A percentile compares a stretch with the other conserved stretches of the same genome.
Evolutionary conservation across 2,888 invertebrate species (phyloP).

Genomic region (Rotaria macrura): DNA sequence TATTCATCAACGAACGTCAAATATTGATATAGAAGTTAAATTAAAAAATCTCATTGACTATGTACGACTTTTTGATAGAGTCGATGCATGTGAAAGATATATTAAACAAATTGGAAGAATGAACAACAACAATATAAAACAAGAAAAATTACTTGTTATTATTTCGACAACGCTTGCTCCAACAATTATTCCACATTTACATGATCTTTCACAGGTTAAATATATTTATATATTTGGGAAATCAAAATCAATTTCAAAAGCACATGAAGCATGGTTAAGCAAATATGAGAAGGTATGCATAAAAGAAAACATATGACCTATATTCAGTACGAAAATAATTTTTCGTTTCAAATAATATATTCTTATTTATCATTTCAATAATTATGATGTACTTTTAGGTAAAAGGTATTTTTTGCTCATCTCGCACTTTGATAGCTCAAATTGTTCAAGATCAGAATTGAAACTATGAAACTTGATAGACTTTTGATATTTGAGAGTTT

Average conservation of each 20-base stretch:
- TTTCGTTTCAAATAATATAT: background rate
- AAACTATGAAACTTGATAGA: no score
- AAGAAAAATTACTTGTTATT: background rate
- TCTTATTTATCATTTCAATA: no score
- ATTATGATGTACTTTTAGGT: no score
- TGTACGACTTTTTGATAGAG: background rate
- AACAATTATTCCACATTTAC: background rate
- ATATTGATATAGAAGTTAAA: background rate
- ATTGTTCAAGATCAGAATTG: background rate
- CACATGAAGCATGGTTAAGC: background rate
- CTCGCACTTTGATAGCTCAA: background rate
- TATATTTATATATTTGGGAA: background rate
- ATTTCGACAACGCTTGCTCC: background rate
- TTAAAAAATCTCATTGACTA: background rate
- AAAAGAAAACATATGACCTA: no score
- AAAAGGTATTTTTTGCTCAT: background rate
- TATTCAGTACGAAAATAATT: no score
- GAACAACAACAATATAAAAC: background rate
- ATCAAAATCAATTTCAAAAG: background rate
- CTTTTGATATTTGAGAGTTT: no score
- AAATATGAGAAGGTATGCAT: background rate
- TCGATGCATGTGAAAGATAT: background rate
- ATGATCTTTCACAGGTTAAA: background rate
- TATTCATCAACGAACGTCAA: background rate
- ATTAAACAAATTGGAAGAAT: background rate